phyloP scores from a whole-genome alignment of 2,888 invertebrate genomes.

The Craniophora ligustri region DNA sequence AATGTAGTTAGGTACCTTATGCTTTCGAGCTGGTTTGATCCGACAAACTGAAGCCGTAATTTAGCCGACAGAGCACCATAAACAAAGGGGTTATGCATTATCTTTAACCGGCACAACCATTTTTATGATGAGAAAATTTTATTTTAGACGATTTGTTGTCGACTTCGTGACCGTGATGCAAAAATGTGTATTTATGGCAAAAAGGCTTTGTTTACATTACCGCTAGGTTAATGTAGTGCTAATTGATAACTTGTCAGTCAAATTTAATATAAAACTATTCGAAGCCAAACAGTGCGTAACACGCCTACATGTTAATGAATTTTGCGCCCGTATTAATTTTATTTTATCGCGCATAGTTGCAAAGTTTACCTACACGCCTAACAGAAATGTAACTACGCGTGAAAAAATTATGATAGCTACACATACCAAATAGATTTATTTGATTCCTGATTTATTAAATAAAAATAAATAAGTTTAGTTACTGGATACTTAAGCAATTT shows the following conservation, averaged over 20 bases:
- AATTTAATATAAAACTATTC: neutral
- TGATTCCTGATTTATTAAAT: neutral
- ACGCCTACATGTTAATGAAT: neutral
- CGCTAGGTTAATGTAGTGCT: neutral
- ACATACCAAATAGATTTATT: conserved; percentile 8
- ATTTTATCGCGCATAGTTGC: conserved; percentile 6
- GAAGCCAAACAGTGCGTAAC: neutral
- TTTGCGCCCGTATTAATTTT: conserved; percentile 1
- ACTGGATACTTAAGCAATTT: neutral
- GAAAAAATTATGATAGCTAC: too few relatives aligned
- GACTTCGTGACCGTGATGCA: too few relatives aligned
- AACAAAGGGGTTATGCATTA: too few relatives aligned
- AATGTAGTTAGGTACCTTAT: too few relatives aligned
- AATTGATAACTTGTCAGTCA: neutral
- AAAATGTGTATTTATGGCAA: too few relatives aligned
- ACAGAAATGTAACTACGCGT: conserved; percentile 12
- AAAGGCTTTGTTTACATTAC: too few relatives aligned
- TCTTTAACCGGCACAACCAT: too few relatives aligned
- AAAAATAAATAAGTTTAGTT: neutral
- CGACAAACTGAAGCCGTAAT: too few relatives aligned
- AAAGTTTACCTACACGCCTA: conserved; percentile 1
- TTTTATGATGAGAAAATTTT: too few relatives aligned
- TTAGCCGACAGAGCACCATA: too few relatives aligned
- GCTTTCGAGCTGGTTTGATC: too few relatives aligned
- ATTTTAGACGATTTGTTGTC: too few relatives aligned